These are phyloP conservation scores for Orchestia grillus DNA, from an alignment of 1,140 invertebrate species.

Conservation along the genomic window DNA sequence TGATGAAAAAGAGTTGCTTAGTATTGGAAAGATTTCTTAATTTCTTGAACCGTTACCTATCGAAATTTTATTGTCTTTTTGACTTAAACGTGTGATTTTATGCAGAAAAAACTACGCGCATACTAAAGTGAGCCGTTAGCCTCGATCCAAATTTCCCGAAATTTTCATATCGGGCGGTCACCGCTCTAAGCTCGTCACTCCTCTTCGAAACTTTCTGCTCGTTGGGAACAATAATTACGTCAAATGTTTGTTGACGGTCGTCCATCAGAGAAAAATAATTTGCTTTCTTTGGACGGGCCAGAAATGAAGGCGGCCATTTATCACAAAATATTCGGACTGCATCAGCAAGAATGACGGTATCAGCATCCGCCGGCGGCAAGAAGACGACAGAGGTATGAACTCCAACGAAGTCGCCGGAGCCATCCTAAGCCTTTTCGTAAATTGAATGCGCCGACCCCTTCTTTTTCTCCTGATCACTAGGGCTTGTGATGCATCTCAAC, in stretches of 20 bases:
- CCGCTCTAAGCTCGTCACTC: background rate
- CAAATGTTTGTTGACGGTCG: background rate
- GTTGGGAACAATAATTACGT: background rate
- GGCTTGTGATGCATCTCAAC: background rate
- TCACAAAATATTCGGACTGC: background rate
- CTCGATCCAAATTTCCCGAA: no score
- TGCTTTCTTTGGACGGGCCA: background rate
- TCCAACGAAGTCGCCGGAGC: background rate
- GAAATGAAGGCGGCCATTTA: background rate
- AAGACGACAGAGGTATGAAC: background rate
- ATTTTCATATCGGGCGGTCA: no score
- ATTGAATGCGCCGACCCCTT: background rate
- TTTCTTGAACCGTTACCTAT: no score
- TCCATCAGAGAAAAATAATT: background rate
- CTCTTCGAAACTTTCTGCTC: background rate
- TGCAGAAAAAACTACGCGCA: no score
- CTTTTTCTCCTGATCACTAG: conserved; percentile 16
- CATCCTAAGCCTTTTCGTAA: conserved; percentile 1
- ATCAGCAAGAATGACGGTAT: background rate
- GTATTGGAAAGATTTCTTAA: background rate
- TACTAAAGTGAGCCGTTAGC: no score
- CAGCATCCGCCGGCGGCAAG: background rate
- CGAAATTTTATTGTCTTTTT: no score
- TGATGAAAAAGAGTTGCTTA: background rate
- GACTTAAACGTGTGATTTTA: no score